Base-by-base conservation (phyloP, 2,797 vertebrate genomes). In the Epinephelus awoara region DNA sequence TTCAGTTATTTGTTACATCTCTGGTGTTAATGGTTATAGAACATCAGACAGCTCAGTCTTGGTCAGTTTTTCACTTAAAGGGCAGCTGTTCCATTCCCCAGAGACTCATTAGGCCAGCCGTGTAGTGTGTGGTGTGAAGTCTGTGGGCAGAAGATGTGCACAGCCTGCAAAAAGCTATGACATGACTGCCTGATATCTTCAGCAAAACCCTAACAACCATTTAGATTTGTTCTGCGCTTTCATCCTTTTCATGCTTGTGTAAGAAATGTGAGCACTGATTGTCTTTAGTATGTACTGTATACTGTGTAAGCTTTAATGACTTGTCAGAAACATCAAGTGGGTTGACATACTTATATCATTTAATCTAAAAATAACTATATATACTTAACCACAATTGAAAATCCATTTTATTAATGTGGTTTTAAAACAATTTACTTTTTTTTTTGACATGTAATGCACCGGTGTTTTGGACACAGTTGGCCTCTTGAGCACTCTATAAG, bases 91-190 rank as follows among this genome's bases (percentile, higher is more conserved):
- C 61, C 57, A 12, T 59, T 91, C 94, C 86, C 85, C 63, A 54
- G 84, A 92, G 93, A 87, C 95, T 94, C 93, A 93, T 94, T 95
- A 94, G 85, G 65, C 67, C 66, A 61, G 72, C 56, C 25, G 34
- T 87, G 88, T 85, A 75, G 83, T 84, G 68, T 85, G 69, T 67
- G 66, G 71, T 77, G 66, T 87, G 79, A 54, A 78, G 82, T 89
- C 84, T 85, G 76, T 85, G 78, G 83, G 68, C 80, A 79, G 77
- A 75, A 64, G 74, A 87, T 88, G 61, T 75, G 83, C 92, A 80
- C 59, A 80, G 87, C 84, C 85, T 91, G 79, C 87, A 89, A 82
- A 74, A 88, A 90, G 74, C 66, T 75, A 25, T 69, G 74, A 85
- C 85, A 82, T 66, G 75, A 83, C 56, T 75, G 77, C 83, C 85